Evolutionary conservation across 2,113 vertebrate genomes (phyloP).

Genomic region (Syrmaticus mikado): DNA sequence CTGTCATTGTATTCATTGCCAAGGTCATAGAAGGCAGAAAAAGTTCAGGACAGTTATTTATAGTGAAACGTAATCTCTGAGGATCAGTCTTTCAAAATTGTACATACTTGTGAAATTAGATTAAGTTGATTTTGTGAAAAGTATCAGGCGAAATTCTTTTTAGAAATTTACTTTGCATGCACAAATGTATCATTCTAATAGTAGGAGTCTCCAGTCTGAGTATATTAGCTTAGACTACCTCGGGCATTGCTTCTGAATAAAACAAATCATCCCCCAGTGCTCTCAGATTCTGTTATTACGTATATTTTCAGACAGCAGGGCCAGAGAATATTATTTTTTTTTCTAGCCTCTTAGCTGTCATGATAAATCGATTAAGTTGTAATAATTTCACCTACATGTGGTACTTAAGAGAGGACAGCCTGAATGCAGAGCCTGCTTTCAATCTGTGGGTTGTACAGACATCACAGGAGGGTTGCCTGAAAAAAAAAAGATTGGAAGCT

Average conservation of each 20-base stretch:
- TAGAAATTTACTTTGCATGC: slow-evolving; percentile 28
- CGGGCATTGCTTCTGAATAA: slow-evolving; percentile 1
- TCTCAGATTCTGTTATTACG: not conserved
- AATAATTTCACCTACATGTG: not conserved
- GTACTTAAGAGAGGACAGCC: not conserved
- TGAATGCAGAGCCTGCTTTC: slow-evolving; percentile 31
- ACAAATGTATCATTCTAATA: not conserved
- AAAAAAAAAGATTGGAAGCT: slow-evolving; percentile 5
- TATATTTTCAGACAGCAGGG: not conserved
- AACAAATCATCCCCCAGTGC: not conserved
- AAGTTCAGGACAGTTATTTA: slow-evolving; percentile 40
- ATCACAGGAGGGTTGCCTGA: slow-evolving; percentile 3
- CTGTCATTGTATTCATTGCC: not conserved
- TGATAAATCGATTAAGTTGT: slow-evolving; percentile 21
- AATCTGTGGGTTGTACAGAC: not conserved
- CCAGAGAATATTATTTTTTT: not conserved
- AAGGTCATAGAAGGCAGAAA: slow-evolving; percentile 44
- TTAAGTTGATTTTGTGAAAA: not conserved
- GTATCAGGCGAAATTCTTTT: not conserved
- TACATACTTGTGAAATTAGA: slow-evolving; percentile 5
- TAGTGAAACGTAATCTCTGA: slow-evolving; percentile 13
- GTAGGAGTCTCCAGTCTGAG: not conserved
- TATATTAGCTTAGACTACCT: not conserved
- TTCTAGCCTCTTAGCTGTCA: slow-evolving; percentile 1
- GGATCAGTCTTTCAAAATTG: not conserved